Evolutionary conservation across 2,888 invertebrate species (phyloP).

Genomic region (Tupiocoris notatus): DNA sequence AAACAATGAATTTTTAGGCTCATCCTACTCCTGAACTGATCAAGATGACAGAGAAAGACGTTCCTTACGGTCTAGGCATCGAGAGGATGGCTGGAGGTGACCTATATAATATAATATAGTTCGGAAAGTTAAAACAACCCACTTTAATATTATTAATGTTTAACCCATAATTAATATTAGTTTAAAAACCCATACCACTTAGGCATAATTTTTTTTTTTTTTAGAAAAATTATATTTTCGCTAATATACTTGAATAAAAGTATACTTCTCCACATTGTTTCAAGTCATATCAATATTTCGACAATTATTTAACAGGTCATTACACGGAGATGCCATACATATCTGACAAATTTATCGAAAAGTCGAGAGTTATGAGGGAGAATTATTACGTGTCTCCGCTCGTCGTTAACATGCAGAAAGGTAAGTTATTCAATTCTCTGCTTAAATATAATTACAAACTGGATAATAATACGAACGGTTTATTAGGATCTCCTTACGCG

Average conservation of each 20-base stretch:
- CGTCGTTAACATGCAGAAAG: constrained; percentile 53
- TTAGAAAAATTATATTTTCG: too few relatives aligned
- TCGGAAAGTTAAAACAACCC: too few relatives aligned
- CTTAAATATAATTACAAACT: too few relatives aligned
- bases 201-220: too few relatives aligned
- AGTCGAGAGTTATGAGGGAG: constrained; percentile 61
- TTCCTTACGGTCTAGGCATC: constrained; percentile 11
- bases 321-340: constrained; percentile 67
- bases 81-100: constrained; percentile 34
- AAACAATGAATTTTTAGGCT: constrained; percentile 1
- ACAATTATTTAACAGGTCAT: constrained; percentile 62
- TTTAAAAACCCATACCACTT: too few relatives aligned
- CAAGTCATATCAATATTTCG: too few relatives aligned
- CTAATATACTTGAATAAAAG: not conserved
- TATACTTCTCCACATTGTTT: too few relatives aligned
- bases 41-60: constrained; percentile 6
- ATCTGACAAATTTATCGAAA: constrained; percentile 59
- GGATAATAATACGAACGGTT: too few relatives aligned
- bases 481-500: constrained; percentile 46
- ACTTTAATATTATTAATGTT: too few relatives aligned
- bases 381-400: constrained; percentile 67
- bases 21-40: constrained; percentile 29
- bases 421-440: too few relatives aligned
- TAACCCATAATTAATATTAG: too few relatives aligned
- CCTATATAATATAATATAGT: not conserved